A percentile compares a stretch with the other conserved stretches of the same genome.
Evolutionary conservation across 2,113 vertebrate species (phyloP).

Genomic region (Neopipo cinnamomea): DNA sequence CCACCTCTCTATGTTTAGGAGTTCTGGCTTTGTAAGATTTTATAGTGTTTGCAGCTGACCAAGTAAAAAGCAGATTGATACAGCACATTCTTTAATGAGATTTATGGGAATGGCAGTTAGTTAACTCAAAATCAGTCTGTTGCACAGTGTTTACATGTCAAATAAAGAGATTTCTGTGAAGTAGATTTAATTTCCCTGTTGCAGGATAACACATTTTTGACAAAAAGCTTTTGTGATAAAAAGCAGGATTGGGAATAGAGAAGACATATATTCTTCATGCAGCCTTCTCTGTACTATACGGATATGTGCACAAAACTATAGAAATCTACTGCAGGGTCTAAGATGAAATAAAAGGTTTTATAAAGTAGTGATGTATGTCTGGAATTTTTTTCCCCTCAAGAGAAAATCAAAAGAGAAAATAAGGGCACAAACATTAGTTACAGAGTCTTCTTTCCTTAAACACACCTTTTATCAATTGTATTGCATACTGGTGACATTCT

Average conservation of each 20-base stretch:
- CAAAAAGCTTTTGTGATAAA: conserved; percentile 10
- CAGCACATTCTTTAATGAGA: neutral
- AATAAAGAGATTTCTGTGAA: neutral
- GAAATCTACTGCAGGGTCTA: neutral
- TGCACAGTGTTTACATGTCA: neutral
- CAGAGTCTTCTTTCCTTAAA: neutral
- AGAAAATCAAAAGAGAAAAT: neutral
- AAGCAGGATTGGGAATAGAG: neutral
- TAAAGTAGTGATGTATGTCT: neutral
- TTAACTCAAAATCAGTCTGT: neutral
- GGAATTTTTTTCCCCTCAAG: neutral
- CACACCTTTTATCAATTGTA: neutral
- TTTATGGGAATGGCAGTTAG: neutral
- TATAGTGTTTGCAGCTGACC: neutral
- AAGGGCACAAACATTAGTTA: neutral
- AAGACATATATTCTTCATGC: neutral
- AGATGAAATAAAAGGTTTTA: neutral
- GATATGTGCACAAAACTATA: neutral
- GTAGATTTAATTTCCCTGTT: neutral
- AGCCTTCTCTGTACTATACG: neutral
- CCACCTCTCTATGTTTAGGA: neutral
- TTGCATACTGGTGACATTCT: neutral
- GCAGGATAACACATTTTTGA: neutral
- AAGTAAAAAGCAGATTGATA: neutral
- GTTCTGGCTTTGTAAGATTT: neutral